phyloP scores from a whole-genome alignment of 1,140 invertebrate genomes.

The Leucophenga varia region DNA sequence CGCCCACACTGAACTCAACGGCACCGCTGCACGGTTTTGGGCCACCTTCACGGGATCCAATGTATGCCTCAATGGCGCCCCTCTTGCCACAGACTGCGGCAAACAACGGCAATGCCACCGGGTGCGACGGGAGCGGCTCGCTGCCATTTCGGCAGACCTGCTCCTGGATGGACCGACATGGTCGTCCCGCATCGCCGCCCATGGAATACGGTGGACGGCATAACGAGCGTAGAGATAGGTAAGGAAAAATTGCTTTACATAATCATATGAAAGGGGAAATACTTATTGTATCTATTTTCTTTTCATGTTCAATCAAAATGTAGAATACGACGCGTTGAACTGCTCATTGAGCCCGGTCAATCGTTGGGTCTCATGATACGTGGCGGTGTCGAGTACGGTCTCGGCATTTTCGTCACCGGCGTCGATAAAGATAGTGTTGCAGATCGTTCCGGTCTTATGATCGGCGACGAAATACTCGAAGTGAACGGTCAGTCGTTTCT shows the following conservation, averaged over 20 bases:
- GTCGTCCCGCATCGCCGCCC: constrained; percentile 82
- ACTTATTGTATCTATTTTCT: constrained; percentile 10
- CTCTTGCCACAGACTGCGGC: constrained; percentile 42
- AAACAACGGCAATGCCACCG: constrained; percentile 38
- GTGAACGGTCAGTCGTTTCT: constrained; percentile 90
- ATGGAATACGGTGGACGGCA: constrained; percentile 60
- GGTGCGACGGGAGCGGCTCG: constrained; percentile 51
- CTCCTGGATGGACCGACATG: constrained; percentile 89
- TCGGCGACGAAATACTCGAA: constrained; percentile 92
- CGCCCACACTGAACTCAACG: constrained; percentile 57
- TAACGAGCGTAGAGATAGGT: constrained; percentile 52
- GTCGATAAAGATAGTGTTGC: constrained; percentile 91
- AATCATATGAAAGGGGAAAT: not conserved
- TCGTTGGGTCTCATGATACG: constrained; percentile 91
- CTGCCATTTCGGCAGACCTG: constrained; percentile 73
- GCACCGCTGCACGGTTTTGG: constrained; percentile 57
- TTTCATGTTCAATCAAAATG: too few relatives aligned
- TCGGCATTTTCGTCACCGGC: constrained; percentile 93
- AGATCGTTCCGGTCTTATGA: constrained; percentile 85
- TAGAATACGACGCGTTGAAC: constrained; percentile 67
- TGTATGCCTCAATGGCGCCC: constrained; percentile 55
- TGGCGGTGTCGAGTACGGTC: constrained; percentile 89
- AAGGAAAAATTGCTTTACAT: constrained; percentile 5
- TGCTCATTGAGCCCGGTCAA: constrained; percentile 84
- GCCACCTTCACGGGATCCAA: constrained; percentile 52